Evolutionary conservation across 2,113 vertebrate genomes (phyloP), one percentile per base, ranked within the genome.

Genomic region (Clarias gariepinus): DNA sequence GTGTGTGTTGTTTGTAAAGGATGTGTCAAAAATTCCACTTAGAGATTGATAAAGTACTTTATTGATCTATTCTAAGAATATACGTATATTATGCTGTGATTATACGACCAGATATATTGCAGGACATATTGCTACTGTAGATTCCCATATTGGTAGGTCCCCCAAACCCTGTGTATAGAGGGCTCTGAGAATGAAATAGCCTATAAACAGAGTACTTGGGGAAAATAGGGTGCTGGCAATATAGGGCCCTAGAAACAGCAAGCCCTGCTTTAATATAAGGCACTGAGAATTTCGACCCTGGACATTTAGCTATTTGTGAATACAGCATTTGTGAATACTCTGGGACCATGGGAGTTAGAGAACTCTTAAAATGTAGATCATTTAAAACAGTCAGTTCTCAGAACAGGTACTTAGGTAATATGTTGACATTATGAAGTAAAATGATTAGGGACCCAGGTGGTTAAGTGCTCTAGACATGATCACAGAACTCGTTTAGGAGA

Each of bases 381-480:
- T 25, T 6, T 52, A 21, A 21, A 74, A 74, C 21, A 71, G 11
- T 52, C 10, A 74, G 21, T 4, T 6, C 36, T 47, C 36, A 47
- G 71, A 74, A 52, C 10, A 25, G 47, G 47, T 52, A 4, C 23
- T 52, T 1, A 21, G 19, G 36, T 41, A 3, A 47, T 25, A 25
- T 11, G 4, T 25, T 47, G 69, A 74, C 33, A 1, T 77, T 76
- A 21, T 63, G 28, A 63, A n/a, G 4, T 18, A 25, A 23, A 63
- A 13, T 58, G 53, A 41, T 73, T 25, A 84, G 82, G 10, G 57
- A 36, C 53, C 53, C 69, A 76, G 69, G 83, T 84, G 83, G 52
- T 23, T 1, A n/a, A 74, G 11, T 25, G 83, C 68, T 25, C 23
- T 36, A 28, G 10, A 19, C 69, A 81, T 11, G 30, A 25, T 57